Evolutionary conservation across 30 jellyfish, hydroid and myxozoan genomes (phyloP), one percentile per base, ranked within the genome.

Genomic region (Phacellophora camtschatica): DNA sequence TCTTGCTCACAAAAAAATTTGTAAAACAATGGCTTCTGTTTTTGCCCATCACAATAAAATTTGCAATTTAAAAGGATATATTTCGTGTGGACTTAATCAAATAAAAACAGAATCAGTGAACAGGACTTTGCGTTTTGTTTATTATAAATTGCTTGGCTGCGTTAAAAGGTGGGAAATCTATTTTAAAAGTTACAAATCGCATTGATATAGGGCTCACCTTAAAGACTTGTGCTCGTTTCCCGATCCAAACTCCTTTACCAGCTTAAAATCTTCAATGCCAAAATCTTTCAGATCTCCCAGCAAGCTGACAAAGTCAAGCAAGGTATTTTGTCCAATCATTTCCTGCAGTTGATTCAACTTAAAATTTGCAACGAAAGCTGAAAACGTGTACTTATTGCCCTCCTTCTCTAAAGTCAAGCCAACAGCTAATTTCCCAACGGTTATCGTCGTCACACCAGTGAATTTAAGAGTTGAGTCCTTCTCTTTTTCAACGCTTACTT

Each of bases 181-280:
- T 5, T 15, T 15, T 15, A 15, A 7, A 50, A 50, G 20, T 15
- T 28, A 2, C 30, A 13, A 2, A 25, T 62, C 1, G 28, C 13
- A 30, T 9, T 11, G 2, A 15, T 27, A 32, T 5, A 25, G 27
- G 41, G 37, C 80, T 13, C n/a, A 80, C 91, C 91, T 80, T 22
- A 80, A 58, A 0, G 83, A 53, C 9, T 43, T 49, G 46, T 55
- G 59, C 18, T 80, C 91, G 33, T 59, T 55, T 15, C 74, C 86
- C 34, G 66, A 46, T 2, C 88, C 95, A 72, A 84, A 70, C 36
- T 72, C 57, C 25, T 72, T 73, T 27, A 59, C 71, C 2, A 84
- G 72, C 48, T 71, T 72, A 74, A 84, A 84, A 45, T 84, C 95
- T 36, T 84, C 72, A 33, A 84, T 84, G 1, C 95, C 95, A 30